These are phyloP conservation scores for Pseudochaenichthys georgianus DNA, from an alignment of 2,797 vertebrate species.

Conservation along the genomic window DNA sequence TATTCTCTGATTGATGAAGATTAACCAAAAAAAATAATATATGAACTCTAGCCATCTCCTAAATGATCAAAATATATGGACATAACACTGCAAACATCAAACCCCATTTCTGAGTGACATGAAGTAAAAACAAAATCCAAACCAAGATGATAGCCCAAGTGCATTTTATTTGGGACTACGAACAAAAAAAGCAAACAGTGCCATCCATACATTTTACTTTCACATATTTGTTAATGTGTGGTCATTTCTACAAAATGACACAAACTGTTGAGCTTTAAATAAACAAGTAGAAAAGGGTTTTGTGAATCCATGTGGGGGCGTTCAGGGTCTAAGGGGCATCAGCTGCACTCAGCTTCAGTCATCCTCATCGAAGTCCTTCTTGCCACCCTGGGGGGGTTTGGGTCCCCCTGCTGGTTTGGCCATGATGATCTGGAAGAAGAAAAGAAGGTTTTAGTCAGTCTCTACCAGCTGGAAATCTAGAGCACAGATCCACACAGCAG, in stretches of 20 bases:
- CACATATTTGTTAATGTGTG: conserved; percentile 40
- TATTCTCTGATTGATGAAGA: background rate
- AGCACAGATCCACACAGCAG: conserved; percentile 11
- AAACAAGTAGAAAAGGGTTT: conserved; percentile 78
- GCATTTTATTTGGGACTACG: conserved; percentile 77
- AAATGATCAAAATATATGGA: too few species aligned
- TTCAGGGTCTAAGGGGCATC: conserved; percentile 35
- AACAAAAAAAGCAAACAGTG: conserved; percentile 75
- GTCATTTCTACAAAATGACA: conserved; percentile 72
- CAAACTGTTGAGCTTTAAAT: conserved; percentile 79
- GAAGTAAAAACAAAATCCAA: background rate
- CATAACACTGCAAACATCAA: too few species aligned
- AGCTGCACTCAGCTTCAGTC: conserved; percentile 84
- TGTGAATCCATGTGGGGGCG: conserved; percentile 26
- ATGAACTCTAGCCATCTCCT: too few species aligned
- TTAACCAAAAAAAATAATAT: background rate
- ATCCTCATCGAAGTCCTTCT: conserved; percentile 96
- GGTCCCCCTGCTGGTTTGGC: conserved; percentile 93
- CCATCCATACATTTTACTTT: conserved; percentile 58
- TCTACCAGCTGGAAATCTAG: background rate
- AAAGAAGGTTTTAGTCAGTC: background rate
- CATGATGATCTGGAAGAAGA: conserved; percentile 91
- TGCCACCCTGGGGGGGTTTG: conserved; percentile 93
- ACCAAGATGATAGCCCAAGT: conserved; percentile 64
- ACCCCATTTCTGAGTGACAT: too few species aligned